Evolutionary conservation across 2,888 invertebrate genomes (phyloP).

Genomic region (Griposia aprilina): DNA sequence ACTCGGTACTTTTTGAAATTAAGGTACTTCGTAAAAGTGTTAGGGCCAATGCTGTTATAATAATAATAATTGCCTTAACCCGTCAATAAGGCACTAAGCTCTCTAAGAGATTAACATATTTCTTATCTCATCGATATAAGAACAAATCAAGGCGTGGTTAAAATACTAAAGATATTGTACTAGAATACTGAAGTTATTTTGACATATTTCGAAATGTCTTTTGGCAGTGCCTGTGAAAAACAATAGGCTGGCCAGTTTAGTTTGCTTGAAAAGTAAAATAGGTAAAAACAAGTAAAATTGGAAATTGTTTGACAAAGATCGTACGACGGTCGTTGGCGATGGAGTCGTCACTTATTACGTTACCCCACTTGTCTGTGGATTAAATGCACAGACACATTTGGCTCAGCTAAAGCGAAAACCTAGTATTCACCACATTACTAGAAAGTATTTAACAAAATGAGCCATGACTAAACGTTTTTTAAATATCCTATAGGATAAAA

Average conservation of each 20-base stretch:
- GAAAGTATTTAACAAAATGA: no score
- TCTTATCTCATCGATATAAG: background rate
- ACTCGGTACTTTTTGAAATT: constrained; percentile 51
- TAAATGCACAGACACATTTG: background rate
- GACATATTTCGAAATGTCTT: background rate
- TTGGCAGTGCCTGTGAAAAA: background rate
- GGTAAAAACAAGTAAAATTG: background rate
- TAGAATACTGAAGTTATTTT: background rate
- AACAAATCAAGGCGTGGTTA: background rate
- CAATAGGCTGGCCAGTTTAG: background rate
- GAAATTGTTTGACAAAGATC: background rate
- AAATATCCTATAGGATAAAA: no score
- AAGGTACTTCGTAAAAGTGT: constrained; percentile 42
- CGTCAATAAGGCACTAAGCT: constrained; percentile 10
- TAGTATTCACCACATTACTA: background rate
- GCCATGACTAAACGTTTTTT: no score
- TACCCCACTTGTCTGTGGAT: background rate
- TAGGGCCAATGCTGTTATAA: constrained; percentile 61
- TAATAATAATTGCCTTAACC: background rate
- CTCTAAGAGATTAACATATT: constrained; percentile 22
- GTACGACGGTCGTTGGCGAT: background rate
- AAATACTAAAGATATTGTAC: background rate
- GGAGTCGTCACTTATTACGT: no score
- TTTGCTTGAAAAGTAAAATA: background rate
- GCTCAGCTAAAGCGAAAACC: background rate